Base-by-base conservation (phyloP, 1,140 invertebrate species). In the Rhyacophila brunnea region DNA sequence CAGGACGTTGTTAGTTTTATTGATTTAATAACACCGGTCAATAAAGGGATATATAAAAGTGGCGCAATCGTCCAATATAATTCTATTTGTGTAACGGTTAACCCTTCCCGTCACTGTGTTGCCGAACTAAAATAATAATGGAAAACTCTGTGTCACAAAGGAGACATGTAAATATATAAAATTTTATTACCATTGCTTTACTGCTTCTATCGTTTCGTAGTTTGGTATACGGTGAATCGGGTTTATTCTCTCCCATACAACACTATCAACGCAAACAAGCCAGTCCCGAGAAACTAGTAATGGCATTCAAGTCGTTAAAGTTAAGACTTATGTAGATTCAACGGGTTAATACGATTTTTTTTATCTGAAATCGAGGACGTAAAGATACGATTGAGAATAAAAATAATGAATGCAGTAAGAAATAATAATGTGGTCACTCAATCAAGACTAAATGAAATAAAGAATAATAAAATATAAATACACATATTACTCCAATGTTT, bases 91-190 rank as follows among this genome's bases (percentile, higher is more conserved):
- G 19, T 48, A 20, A 40, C 46, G 23, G 20, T 32, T 19, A 40
- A 60, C 35, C 51, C 51, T 28, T 28, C 9, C 3, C 9, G 45
- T 51, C 50, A 56, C 36, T 13, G 43, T 14, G 34, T 48, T 61
- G 55, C 55, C 46, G 60, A 62, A 58, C 23, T 45, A 43, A 63
- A 58, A 63, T 57, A 58, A 58, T 63, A 63, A 63, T 48, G 60
- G 59, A 43, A 55, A 52, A 53, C 28, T 52, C 35, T 48, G 48
- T 51, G 42, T 62, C 53, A 62, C 60, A 62, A 57, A 54, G 32
- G 53, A 47, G 45, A 44, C 28, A 64, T 56, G 61, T 56, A 59
- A 64, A 64, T 64, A 64, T 56, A 59, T 64, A 64, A 59, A 59
- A 59, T 64, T 64, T 64, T 64, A 64, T 64, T 59, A 45, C 32